Evolutionary conservation across 2,888 invertebrate species (phyloP).

Genomic region (Latrodectus elegans): DNA sequence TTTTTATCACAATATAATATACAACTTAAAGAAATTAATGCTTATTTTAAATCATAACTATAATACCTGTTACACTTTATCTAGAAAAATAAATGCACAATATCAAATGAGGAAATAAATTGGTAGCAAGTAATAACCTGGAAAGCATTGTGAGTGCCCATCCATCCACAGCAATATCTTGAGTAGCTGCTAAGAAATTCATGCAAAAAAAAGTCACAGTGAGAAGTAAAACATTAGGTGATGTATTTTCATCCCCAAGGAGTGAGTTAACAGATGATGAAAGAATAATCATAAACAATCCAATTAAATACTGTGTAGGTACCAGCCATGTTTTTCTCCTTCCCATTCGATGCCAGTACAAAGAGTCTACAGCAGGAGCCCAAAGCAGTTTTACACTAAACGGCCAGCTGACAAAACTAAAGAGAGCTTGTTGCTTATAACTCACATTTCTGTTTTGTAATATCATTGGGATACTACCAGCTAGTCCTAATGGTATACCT

Average conservation of each 20-base stretch:
- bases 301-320: constrained; percentile 92
- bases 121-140: constrained; percentile 78
- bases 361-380: constrained; percentile 98
- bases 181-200: constrained; percentile 98
- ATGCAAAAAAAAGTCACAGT: constrained; percentile 91
- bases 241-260: constrained; percentile 80
- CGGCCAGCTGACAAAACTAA: constrained; percentile 96
- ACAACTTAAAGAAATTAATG: not conserved
- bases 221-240: constrained; percentile 85
- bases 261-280: constrained; percentile 85
- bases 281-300: constrained; percentile 90
- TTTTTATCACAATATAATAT: not conserved
- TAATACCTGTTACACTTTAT: not conserved
- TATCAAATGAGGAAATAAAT: no score
- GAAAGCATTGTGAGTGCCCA: constrained; percentile 99
- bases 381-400: constrained; percentile 91
- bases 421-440: constrained; percentile 89
- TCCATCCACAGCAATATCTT: constrained; percentile 99
- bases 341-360: constrained; percentile 86
- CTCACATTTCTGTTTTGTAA: constrained; percentile 93
- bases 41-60: not conserved
- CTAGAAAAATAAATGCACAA: no score
- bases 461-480: constrained; percentile 95
- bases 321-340: constrained; percentile 92
- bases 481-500: constrained; percentile 93